Evolutionary conservation across 2,888 invertebrate genomes (phyloP).

Genomic region (Ligdia adustata): DNA sequence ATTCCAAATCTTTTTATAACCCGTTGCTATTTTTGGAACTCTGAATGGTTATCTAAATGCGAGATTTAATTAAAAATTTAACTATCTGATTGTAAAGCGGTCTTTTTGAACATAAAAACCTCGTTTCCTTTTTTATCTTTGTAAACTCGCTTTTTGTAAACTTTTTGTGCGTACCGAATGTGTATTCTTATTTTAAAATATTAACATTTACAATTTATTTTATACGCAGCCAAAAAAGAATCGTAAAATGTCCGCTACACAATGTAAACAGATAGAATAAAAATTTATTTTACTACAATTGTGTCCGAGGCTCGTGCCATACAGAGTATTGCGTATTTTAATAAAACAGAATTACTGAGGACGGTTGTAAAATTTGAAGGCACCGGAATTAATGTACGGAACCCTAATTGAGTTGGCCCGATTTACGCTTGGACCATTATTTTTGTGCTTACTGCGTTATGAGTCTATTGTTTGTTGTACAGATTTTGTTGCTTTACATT

Average conservation of each 20-base stretch:
- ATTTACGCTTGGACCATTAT: constrained; percentile 59
- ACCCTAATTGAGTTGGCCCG: constrained; percentile 63
- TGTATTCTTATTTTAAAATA: constrained; percentile 3
- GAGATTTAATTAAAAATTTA: constrained; percentile 63
- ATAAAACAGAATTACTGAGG: constrained; percentile 74
- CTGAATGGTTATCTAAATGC: constrained; percentile 51
- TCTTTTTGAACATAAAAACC: constrained; percentile 47
- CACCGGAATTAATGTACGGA: constrained; percentile 66
- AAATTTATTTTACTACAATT: constrained; percentile 63
- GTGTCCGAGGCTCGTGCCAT: constrained; percentile 54
- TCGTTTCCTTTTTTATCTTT: constrained; percentile 39
- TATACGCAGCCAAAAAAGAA: constrained; percentile 34
- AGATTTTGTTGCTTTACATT: constrained; percentile 3
- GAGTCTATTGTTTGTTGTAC: constrained; percentile 24
- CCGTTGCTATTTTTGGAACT: constrained; percentile 9
- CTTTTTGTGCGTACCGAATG: neutral
- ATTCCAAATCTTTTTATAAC: constrained; percentile 17
- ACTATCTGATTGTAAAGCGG: constrained; percentile 58
- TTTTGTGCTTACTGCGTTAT: constrained; percentile 51
- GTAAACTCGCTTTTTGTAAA: constrained; percentile 6
- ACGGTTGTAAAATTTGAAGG: constrained; percentile 74
- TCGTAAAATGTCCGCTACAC: constrained; percentile 58
- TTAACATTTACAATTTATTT: constrained; percentile 7
- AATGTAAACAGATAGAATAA: constrained; percentile 57
- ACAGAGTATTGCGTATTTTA: constrained; percentile 72